Evolutionary conservation across 2,113 vertebrate species (phyloP).

Genomic region (Malurus melanocephalus): DNA sequence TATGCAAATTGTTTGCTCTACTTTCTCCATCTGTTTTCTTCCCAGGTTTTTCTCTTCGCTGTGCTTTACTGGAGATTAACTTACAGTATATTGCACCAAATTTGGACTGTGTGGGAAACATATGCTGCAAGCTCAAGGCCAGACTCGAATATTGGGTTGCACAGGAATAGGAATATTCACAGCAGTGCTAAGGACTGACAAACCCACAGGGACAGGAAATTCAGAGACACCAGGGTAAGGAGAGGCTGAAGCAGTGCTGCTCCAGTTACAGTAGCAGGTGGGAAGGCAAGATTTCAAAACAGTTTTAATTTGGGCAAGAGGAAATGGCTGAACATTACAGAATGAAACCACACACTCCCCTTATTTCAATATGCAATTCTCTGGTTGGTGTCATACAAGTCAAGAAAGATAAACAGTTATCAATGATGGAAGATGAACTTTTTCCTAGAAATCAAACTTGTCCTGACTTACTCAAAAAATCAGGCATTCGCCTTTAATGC

Average conservation of each 20-base stretch:
- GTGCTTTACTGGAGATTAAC: slow-evolving; percentile 51
- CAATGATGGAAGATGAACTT: neutral
- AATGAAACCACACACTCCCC: neutral
- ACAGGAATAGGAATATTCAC: slow-evolving; percentile 56
- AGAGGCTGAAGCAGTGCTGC: slow-evolving; percentile 40
- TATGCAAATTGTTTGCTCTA: slow-evolving; percentile 66
- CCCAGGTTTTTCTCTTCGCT: slow-evolving; percentile 31
- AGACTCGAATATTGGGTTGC: slow-evolving; percentile 54
- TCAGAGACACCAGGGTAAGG: slow-evolving; percentile 25
- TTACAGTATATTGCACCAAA: slow-evolving; percentile 51
- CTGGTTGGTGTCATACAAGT: neutral
- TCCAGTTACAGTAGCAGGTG: slow-evolving; percentile 51
- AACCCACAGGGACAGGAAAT: slow-evolving; percentile 53
- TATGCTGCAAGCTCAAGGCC: slow-evolving; percentile 59
- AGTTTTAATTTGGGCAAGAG: slow-evolving; percentile 27
- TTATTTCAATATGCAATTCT: neutral
- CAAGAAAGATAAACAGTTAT: neutral
- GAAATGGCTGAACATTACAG: slow-evolving; percentile 24
- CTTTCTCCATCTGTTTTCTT: slow-evolving; percentile 64
- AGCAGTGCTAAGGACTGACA: slow-evolving; percentile 40
- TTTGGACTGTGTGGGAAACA: slow-evolving; percentile 58
- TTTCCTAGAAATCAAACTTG: neutral
- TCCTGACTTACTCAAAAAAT: neutral
- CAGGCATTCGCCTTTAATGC: neutral
- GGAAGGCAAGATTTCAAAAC: slow-evolving; percentile 45